Conservation (phyloP, 1,140 invertebrate species). For the Zaprionus camerounensis region DNA sequence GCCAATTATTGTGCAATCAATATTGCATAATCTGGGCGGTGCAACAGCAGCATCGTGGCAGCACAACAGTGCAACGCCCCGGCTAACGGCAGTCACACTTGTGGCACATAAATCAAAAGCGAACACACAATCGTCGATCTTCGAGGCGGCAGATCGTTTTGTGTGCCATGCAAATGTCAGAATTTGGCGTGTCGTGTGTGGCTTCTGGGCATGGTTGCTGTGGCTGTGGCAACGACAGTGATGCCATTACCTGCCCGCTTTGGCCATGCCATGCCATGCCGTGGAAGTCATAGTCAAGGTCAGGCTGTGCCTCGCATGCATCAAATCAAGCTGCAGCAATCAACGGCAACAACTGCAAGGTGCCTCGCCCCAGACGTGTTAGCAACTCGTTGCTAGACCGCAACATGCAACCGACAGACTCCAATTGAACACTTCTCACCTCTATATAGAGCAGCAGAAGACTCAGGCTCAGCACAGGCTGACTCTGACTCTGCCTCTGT, state of each 20-base stretch:
- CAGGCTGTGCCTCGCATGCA: constrained; percentile 72
- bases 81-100: constrained; percentile 79
- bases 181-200: constrained; percentile 76
- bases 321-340: constrained; percentile 73
- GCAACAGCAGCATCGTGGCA: constrained; percentile 23
- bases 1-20: constrained; percentile 82
- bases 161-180: constrained; percentile 80
- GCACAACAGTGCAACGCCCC: constrained; percentile 53
- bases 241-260: neutral
- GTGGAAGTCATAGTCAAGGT: constrained; percentile 62
- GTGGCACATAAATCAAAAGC: constrained; percentile 76
- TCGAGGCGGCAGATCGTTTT: constrained; percentile 37
- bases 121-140: constrained; percentile 28
- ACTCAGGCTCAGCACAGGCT: neutral
- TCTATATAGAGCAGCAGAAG: constrained; percentile 68
- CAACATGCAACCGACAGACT: constrained; percentile 15
- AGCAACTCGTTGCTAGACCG: constrained; percentile 63
- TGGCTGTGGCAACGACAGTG: constrained; percentile 31
- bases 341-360: constrained; percentile 65
- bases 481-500: neutral
- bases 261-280: neutral
- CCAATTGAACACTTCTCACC: constrained; percentile 79
- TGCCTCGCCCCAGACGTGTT: constrained; percentile 77
- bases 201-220: constrained; percentile 73
- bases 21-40: constrained; percentile 74